Conservation (phyloP, 1,140 invertebrate genomes). For the Pseudachorutes palmiensis region DNA sequence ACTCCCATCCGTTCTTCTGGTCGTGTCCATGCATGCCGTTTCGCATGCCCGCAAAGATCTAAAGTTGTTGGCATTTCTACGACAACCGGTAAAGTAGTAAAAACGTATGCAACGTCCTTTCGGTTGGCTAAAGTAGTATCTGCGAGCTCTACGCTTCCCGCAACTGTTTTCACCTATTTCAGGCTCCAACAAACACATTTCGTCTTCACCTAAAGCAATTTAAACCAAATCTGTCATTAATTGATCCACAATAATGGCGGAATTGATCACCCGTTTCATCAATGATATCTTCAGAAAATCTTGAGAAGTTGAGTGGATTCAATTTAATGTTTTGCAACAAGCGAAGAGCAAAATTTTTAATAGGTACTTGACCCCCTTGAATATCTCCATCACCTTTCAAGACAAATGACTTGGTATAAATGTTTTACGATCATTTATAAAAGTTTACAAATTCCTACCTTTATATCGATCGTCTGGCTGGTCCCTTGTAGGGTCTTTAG, state of each 20-base stretch:
- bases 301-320: not conserved
- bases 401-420: too few relatives aligned
- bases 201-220: not conserved
- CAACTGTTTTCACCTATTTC: not conserved
- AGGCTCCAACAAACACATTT: not conserved
- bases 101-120: not conserved
- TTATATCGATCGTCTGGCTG: not conserved
- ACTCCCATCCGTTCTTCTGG: not conserved
- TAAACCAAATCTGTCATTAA: not conserved
- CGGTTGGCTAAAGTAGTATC: not conserved
- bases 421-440: too few relatives aligned
- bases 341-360: not conserved
- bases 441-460: not conserved
- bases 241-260: too few relatives aligned
- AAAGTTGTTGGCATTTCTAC: not conserved
- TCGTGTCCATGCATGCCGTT: not conserved
- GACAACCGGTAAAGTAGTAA: not conserved
- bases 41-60: not conserved
- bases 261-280: not conserved
- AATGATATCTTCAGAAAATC: not conserved
- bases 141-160: not conserved
- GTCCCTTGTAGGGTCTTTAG: not conserved
- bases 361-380: not conserved
- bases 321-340: not conserved
- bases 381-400: conserved; percentile 35